Evolutionary conservation across 1,140 invertebrate genomes (phyloP).

Genomic region (Kradibia gibbosae): DNA sequence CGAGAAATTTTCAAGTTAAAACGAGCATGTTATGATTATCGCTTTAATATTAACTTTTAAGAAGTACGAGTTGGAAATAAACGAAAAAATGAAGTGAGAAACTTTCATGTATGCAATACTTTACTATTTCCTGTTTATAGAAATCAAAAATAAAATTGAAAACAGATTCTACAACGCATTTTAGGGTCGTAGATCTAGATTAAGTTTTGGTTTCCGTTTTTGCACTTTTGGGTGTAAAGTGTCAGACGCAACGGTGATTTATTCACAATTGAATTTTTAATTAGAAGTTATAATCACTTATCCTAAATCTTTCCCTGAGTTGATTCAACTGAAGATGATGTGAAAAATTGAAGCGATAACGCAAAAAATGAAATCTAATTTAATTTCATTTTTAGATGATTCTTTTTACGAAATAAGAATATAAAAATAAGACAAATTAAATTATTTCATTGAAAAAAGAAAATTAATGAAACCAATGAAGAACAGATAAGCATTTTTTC

Average conservation of each 20-base stretch:
- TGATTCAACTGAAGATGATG: neutral
- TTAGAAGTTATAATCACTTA: constrained; percentile 51
- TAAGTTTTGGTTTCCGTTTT: constrained; percentile 55
- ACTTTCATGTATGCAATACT: constrained; percentile 58
- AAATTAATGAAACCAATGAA: neutral
- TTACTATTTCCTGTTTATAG: constrained; percentile 54
- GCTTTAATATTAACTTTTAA: too few relatives aligned
- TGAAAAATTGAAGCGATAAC: constrained; percentile 41
- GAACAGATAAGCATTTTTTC: neutral
- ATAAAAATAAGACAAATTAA: constrained; percentile 32
- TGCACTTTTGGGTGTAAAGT: constrained; percentile 43
- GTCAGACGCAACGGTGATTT: constrained; percentile 39
- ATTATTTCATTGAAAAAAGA: neutral
- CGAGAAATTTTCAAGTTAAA: too few relatives aligned
- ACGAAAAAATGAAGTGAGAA: constrained; percentile 52
- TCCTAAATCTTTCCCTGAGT: constrained; percentile 18
- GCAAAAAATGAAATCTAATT: constrained; percentile 40
- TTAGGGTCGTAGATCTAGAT: constrained; percentile 45
- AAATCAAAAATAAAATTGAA: constrained; percentile 42
- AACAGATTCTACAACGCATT: constrained; percentile 19
- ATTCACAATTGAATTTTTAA: constrained; percentile 54
- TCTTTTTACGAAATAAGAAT: neutral
- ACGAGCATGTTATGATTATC: too few relatives aligned
- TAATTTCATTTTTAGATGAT: neutral
- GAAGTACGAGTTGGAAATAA: constrained; percentile 52